Conservation (phyloP, 1,140 invertebrate genomes). For the Parasteatoda tepidariorum region DNA sequence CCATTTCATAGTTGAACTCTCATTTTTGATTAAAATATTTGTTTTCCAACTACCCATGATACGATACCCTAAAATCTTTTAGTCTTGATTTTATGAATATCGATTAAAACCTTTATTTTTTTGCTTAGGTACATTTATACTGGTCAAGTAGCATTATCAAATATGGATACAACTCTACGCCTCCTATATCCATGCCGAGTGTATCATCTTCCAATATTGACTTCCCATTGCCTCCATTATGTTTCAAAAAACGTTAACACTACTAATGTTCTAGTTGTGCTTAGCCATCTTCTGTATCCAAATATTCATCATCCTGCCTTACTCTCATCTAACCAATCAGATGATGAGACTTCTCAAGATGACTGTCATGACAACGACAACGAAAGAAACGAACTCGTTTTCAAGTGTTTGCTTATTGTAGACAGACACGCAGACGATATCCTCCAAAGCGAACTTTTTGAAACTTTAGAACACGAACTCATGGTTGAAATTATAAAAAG, state of each 20-base stretch:
- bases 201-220: slow-evolving; percentile 76
- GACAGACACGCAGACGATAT: slow-evolving; percentile 75
- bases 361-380: slow-evolving; percentile 59
- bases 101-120: too few relatives aligned
- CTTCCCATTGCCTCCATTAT: slow-evolving; percentile 74
- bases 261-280: slow-evolving; percentile 71
- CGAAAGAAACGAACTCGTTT: slow-evolving; percentile 70
- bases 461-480: slow-evolving; percentile 75
- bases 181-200: slow-evolving; percentile 78
- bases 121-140: slow-evolving; percentile 62
- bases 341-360: neutral
- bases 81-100: too few relatives aligned
- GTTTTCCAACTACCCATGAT: too few relatives aligned
- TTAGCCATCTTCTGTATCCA: slow-evolving; percentile 66
- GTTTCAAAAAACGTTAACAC: slow-evolving; percentile 71
- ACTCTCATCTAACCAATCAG: neutral
- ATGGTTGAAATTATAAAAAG: slow-evolving; percentile 74
- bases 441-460: slow-evolving; percentile 75
- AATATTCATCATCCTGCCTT: neutral
- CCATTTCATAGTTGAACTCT: too few relatives aligned
- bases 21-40: too few relatives aligned
- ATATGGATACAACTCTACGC: slow-evolving; percentile 74
- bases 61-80: too few relatives aligned
- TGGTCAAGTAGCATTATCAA: slow-evolving; percentile 73
- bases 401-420: slow-evolving; percentile 74